Evolutionary conservation across 1,140 invertebrate genomes (phyloP).

Genomic region (Caenorhabditis briggsae): DNA sequence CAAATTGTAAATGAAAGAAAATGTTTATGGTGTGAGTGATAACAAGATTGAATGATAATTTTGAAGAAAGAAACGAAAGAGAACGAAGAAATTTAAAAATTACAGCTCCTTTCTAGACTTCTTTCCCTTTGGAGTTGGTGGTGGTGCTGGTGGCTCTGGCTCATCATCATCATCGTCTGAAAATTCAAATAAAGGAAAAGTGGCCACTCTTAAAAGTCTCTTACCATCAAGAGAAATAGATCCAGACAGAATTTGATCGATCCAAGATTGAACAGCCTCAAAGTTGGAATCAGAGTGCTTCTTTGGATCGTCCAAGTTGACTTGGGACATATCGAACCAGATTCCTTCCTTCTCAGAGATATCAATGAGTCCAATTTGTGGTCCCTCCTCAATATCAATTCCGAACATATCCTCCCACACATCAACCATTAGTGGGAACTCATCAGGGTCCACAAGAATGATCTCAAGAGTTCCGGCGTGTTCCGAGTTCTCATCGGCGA

Average conservation of each 20-base stretch:
- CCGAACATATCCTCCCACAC: conserved; percentile 78
- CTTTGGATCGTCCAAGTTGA: conserved; percentile 77
- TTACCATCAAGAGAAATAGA: conserved; percentile 76
- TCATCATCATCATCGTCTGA: conserved; percentile 75
- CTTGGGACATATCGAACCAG: conserved; percentile 78
- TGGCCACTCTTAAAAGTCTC: not conserved
- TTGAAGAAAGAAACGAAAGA: not conserved
- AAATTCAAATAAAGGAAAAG: conserved; percentile 56
- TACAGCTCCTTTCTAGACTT: conserved; percentile 66
- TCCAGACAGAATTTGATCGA: conserved; percentile 77
- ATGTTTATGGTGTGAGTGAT: conserved; percentile 33
- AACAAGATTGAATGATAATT: not conserved
- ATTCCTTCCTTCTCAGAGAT: conserved; percentile 78
- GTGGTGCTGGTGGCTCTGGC: conserved; percentile 66
- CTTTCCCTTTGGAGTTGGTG: conserved; percentile 63
- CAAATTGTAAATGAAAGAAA: conserved; percentile 10
- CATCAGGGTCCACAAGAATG: conserved; percentile 77
- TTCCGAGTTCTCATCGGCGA: conserved; percentile 77
- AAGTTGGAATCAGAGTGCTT: conserved; percentile 77
- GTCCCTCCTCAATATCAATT: conserved; percentile 78
- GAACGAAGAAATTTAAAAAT: not conserved
- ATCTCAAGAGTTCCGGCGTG: conserved; percentile 78
- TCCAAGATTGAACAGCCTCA: conserved; percentile 76
- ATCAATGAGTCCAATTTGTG: conserved; percentile 77
- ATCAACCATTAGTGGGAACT: conserved; percentile 78